Percentiles rank a stretch among this genome's conserved stretches.
These are phyloP conservation scores for Poeciliopsis turrubarensis DNA, from an alignment of 2,113 vertebrate genomes.

Conservation along the genomic window DNA sequence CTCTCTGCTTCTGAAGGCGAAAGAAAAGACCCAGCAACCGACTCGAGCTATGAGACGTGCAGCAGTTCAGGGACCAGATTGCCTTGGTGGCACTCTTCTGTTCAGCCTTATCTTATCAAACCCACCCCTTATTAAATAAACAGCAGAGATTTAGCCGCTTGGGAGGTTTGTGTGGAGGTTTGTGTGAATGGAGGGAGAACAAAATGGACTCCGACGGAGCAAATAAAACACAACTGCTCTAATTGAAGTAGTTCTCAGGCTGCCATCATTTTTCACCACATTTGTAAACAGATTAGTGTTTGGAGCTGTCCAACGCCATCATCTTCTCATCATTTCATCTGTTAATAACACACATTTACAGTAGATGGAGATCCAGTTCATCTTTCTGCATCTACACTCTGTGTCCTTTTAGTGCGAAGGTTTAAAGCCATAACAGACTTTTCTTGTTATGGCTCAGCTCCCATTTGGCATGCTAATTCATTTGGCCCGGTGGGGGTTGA, in stretches of 20 bases:
- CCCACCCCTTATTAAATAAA: background rate
- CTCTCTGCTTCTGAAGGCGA: background rate
- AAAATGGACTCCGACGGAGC: background rate
- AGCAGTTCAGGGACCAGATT: background rate
- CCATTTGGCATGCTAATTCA: constrained; percentile 37
- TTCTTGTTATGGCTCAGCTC: constrained; percentile 5
- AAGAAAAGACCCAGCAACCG: background rate
- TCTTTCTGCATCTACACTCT: background rate
- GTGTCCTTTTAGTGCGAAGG: background rate
- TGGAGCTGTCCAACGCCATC: constrained; percentile 7
- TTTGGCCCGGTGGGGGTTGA: constrained; percentile 22
- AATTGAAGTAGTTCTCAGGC: background rate
- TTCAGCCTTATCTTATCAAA: background rate
- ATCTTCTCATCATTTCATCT: constrained; percentile 3
- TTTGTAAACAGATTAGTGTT: background rate
- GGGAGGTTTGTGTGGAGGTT: background rate
- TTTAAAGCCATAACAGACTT: constrained; percentile 3
- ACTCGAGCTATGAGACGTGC: background rate
- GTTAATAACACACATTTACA: background rate
- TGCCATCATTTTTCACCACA: background rate
- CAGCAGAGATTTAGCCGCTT: background rate
- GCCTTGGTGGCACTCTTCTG: background rate
- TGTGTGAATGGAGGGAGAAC: background rate
- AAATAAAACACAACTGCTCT: background rate
- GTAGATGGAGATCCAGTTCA: constrained; percentile 7